phyloP scores from a whole-genome alignment of 2,113 vertebrate species.

The Felis catus region F.catus_Fca126_mat1.0 CM031413.1:126820001-126820500 shows the following conservation, averaged over 20 bases:
- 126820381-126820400: not conserved
- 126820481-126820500: not conserved
- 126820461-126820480: not conserved
- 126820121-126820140: no score
- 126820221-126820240: not conserved
- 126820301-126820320: not conserved
- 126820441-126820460: not conserved
- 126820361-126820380: not conserved
- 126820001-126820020: no score
- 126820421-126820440: not conserved
- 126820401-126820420: not conserved
- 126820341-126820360: not conserved
- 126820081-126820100: no score
- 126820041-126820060: no score
- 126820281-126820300: not conserved
- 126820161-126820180: no score
- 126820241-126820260: not conserved
- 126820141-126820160: no score
- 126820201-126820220: no score
- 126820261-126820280: no score
- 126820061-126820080: no score
- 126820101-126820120: no score
- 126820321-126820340: not conserved
- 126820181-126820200: no score
- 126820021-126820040: no score